A percentile compares a stretch with the other conserved stretches of the same genome.
phyloP scores from a whole-genome alignment of 2,888 invertebrate genomes.

The Amphiduros pacificus region DNA sequence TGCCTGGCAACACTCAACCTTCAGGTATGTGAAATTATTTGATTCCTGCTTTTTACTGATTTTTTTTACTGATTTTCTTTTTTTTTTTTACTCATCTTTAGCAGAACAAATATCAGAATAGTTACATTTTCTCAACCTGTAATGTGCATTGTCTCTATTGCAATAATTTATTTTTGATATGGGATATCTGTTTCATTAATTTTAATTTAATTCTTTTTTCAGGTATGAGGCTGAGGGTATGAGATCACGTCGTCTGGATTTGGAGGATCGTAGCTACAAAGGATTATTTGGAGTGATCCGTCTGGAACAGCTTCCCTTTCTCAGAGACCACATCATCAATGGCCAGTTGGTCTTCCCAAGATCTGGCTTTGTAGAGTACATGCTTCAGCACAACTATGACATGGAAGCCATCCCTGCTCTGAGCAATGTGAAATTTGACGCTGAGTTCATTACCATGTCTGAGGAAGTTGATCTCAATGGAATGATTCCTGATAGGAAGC shows the following conservation, averaged over 20 bases:
- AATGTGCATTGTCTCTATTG: too few species aligned
- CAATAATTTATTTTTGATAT: too few species aligned
- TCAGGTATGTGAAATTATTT: too few species aligned
- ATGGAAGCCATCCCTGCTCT: neutral
- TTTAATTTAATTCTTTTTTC: too few species aligned
- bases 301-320: neutral
- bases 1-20: constrained; percentile 21
- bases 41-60: too few species aligned
- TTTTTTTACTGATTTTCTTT: too few species aligned
- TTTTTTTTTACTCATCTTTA: too few species aligned
- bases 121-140: too few species aligned
- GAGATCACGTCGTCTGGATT: constrained; percentile 6
- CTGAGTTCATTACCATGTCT: neutral
- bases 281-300: constrained; percentile 7
- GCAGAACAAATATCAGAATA: too few species aligned
- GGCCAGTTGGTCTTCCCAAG: constrained; percentile 18
- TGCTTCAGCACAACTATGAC: neutral
- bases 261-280: constrained; percentile 11
- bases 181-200: too few species aligned
- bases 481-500: constrained; percentile 1
- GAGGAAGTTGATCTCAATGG: constrained; percentile 2
- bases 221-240: constrained; percentile 14
- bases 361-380: constrained; percentile 18
- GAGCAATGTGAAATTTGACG: constrained; percentile 14
- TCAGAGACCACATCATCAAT: constrained; percentile 16